Evolutionary conservation across 2,888 invertebrate genomes (phyloP).

Genomic region (Agonum fuliginosum): DNA sequence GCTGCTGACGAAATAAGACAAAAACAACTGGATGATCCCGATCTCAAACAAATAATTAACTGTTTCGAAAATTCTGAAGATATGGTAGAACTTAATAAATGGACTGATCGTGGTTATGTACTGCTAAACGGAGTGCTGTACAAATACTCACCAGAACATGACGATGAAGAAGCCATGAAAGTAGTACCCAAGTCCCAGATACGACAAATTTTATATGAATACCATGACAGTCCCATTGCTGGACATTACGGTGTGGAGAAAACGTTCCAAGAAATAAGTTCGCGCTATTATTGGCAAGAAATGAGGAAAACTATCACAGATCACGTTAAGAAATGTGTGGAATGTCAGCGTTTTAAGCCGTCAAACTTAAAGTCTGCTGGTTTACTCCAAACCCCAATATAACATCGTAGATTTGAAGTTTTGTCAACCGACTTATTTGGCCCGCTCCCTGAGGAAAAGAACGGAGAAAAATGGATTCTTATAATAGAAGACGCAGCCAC

Average conservation of each 20-base stretch:
- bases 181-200: conserved; percentile 61
- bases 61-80: conserved; percentile 23
- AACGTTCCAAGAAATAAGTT: conserved; percentile 37
- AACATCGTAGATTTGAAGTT: conserved; percentile 41
- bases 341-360: conserved; percentile 60
- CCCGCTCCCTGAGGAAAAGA: neutral
- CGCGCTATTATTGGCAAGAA: conserved; percentile 53
- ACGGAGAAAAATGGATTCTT: conserved; percentile 65
- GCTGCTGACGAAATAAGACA: conserved; percentile 9
- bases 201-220: conserved; percentile 60
- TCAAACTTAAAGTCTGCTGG: conserved; percentile 49
- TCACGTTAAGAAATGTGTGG: conserved; percentile 35
- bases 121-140: conserved; percentile 59
- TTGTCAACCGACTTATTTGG: conserved; percentile 42
- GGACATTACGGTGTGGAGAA: conserved; percentile 52
- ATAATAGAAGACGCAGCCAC: conserved; percentile 59
- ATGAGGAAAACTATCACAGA: conserved; percentile 31
- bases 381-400: conserved; percentile 42
- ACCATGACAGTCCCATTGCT: conserved; percentile 61
- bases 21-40: conserved; percentile 58
- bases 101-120: neutral
- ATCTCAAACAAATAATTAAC: conserved; percentile 52
- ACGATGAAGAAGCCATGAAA: conserved; percentile 60
- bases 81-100: neutral
- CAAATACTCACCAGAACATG: conserved; percentile 47